Conservation (phyloP, 1,140 invertebrate species). For the Drosophila kurseongensis region DNA sequence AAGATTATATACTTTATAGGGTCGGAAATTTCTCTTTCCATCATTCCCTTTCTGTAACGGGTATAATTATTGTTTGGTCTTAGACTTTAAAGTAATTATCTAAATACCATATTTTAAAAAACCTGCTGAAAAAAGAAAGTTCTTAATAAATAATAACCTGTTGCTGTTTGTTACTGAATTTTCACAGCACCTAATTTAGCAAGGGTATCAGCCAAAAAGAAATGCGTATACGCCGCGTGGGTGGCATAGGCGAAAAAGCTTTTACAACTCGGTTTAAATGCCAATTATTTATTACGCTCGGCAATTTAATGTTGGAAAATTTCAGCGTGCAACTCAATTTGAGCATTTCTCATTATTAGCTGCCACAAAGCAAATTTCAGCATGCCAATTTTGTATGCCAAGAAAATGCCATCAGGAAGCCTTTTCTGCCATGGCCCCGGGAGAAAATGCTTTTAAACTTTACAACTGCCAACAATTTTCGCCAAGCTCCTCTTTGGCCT, state of each 20-base stretch:
- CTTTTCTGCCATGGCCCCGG: constrained; percentile 12
- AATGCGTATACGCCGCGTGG: constrained; percentile 34
- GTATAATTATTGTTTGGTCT: no score
- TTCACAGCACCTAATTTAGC: background rate
- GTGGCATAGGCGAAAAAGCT: constrained; percentile 37
- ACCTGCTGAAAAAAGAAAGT: no score
- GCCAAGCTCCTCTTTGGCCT: constrained; percentile 21
- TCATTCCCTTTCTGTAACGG: no score
- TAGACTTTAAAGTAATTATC: no score
- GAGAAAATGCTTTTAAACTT: constrained; percentile 61
- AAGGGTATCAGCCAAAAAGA: constrained; percentile 25
- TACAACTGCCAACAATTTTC: constrained; percentile 38
- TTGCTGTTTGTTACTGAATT: background rate
- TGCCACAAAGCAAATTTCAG: constrained; percentile 62
- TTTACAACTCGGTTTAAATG: constrained; percentile 69
- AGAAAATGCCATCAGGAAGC: constrained; percentile 42
- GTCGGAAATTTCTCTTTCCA: no score
- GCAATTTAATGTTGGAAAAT: constrained; percentile 65
- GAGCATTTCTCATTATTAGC: constrained; percentile 71
- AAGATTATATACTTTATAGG: no score
- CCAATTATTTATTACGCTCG: constrained; percentile 71
- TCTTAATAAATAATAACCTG: background rate
- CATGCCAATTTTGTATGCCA: constrained; percentile 45
- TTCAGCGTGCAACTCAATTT: constrained; percentile 73
- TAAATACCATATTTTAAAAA: no score